Conservation (phyloP, 2,888 invertebrate genomes). For the Strigamia maritima region DNA sequence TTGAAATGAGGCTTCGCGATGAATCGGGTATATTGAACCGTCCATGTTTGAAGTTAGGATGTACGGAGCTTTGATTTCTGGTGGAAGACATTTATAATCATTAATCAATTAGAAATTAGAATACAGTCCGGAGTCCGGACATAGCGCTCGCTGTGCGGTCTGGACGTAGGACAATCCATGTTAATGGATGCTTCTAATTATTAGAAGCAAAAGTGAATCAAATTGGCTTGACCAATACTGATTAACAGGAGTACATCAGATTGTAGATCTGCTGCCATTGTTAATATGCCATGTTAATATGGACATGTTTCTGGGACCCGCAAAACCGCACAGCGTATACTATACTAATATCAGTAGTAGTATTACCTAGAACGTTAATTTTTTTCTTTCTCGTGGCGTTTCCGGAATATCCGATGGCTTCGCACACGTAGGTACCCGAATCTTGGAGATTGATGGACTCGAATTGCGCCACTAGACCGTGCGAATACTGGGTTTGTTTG, state of each 20-base stretch:
- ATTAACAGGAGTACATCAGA: too few relatives aligned
- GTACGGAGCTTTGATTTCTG: conserved; percentile 3
- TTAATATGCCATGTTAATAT: too few relatives aligned
- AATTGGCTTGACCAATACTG: too few relatives aligned
- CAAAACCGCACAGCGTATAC: too few relatives aligned
- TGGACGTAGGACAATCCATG: too few relatives aligned
- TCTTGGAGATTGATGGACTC: not conserved
- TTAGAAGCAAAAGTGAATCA: too few relatives aligned
- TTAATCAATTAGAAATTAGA: too few relatives aligned
- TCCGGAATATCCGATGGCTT: not conserved
- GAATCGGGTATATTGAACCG: conserved; percentile 40
- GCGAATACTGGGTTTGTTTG: not conserved
- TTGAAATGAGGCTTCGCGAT: conserved; percentile 40
- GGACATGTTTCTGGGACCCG: too few relatives aligned
- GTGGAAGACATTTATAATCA: not conserved
- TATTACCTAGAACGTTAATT: not conserved
- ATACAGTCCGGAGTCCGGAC: too few relatives aligned
- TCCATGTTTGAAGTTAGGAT: conserved; percentile 37
- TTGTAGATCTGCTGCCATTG: too few relatives aligned
- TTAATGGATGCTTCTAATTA: too few relatives aligned
- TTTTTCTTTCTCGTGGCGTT: not conserved
- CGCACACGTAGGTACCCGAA: not conserved
- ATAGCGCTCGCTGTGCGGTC: too few relatives aligned
- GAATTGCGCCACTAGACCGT: not conserved
- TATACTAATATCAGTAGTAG: not conserved